phyloP scores from a whole-genome alignment of 2,797 vertebrate genomes.

The Arrhamphus sclerolepis region DNA sequence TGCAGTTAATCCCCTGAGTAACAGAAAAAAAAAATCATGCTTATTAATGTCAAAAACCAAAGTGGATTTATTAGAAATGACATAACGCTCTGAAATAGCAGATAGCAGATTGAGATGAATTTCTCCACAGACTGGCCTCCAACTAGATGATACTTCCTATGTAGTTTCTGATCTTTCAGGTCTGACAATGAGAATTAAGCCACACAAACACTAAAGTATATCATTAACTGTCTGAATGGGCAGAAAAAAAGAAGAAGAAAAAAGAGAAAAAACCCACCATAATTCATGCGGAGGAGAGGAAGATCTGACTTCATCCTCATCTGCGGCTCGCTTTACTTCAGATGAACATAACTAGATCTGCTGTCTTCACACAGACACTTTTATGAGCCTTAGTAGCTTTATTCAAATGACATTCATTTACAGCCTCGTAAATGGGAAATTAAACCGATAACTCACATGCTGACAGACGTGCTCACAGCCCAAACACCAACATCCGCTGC shows the following conservation, averaged over 20 bases:
- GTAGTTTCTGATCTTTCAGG: not conserved
- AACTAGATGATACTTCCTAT: not conserved
- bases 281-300: slow-evolving; percentile 4
- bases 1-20: slow-evolving; percentile 20
- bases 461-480: slow-evolving; percentile 15
- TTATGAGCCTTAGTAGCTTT: slow-evolving; percentile 62
- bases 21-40: not conserved
- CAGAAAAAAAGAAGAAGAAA: too few species aligned
- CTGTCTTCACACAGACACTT: slow-evolving; percentile 58
- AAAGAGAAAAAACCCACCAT: slow-evolving; percentile 1
- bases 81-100: slow-evolving; percentile 4
- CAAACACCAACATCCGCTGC: slow-evolving; percentile 2
- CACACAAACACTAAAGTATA: not conserved
- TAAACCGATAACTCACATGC: slow-evolving; percentile 72
- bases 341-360: slow-evolving; percentile 51
- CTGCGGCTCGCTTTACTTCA: slow-evolving; percentile 15
- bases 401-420: slow-evolving; percentile 70
- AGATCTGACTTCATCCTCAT: not conserved
- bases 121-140: slow-evolving; percentile 11
- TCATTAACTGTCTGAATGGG: not conserved
- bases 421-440: slow-evolving; percentile 68
- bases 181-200: slow-evolving; percentile 19
- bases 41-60: slow-evolving; percentile 19
- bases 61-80: slow-evolving; percentile 15
- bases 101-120: slow-evolving; percentile 3